Conservation (phyloP, 2,113 vertebrate species). For the Pollimyrus isidori region DNA sequence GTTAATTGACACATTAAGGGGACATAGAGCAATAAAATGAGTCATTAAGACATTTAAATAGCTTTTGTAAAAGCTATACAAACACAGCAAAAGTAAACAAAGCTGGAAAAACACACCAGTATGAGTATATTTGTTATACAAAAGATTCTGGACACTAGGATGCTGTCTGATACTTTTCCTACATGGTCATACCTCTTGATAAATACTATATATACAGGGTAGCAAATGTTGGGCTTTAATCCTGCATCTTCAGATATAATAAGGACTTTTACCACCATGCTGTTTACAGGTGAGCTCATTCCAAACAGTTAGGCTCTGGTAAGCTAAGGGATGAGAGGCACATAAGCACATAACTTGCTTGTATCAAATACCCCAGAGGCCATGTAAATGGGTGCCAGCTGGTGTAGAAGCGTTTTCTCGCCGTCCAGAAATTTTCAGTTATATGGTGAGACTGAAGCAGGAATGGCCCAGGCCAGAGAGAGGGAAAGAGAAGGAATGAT, state of each 20-base stretch:
- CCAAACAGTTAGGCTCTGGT: not conserved
- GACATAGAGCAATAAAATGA: not conserved
- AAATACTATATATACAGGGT: not conserved
- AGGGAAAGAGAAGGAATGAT: not conserved
- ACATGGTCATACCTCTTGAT: not conserved
- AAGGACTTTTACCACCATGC: not conserved
- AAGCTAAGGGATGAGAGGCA: not conserved
- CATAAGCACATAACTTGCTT: not conserved
- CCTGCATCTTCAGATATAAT: not conserved
- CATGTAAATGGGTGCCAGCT: not conserved
- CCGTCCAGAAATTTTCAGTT: not conserved
- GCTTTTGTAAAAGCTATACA: not conserved
- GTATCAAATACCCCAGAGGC: not conserved
- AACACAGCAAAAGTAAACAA: not conserved
- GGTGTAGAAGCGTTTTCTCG: not conserved
- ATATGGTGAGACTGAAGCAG: not conserved
- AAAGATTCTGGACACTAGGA: not conserved
- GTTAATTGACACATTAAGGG: not conserved
- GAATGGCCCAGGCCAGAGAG: not conserved
- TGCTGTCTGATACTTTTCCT: not conserved
- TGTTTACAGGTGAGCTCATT: not conserved
- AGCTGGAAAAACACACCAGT: not conserved
- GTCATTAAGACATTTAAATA: not conserved
- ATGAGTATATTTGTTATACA: not conserved
- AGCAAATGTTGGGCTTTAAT: not conserved